Evolutionary conservation across 1,140 invertebrate genomes (phyloP).

Genomic region (Lepidurus apus): DNA sequence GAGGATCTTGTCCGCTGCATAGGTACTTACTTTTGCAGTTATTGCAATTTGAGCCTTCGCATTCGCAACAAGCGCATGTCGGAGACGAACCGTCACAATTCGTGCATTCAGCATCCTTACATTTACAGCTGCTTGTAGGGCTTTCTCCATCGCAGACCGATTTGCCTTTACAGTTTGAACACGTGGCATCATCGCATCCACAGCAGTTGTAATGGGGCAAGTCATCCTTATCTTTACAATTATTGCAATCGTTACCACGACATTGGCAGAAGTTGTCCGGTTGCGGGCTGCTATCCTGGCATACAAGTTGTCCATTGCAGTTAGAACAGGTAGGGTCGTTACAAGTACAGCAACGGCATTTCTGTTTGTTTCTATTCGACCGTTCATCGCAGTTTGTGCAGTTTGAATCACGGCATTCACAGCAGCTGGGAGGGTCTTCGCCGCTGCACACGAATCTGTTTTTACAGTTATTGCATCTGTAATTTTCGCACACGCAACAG

Average conservation of each 20-base stretch:
- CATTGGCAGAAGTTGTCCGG: neutral
- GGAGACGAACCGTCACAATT: neutral
- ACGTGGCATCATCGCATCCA: neutral
- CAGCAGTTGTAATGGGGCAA: neutral
- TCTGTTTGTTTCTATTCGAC: neutral
- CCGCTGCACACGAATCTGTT: neutral
- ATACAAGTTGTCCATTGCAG: neutral
- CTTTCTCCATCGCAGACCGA: neutral
- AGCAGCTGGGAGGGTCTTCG: neutral
- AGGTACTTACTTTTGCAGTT: neutral
- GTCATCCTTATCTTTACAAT: neutral
- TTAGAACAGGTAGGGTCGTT: neutral
- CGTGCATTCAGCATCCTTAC: neutral
- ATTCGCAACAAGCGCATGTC: neutral
- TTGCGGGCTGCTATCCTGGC: neutral
- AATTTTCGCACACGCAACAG: neutral
- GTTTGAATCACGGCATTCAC: neutral
- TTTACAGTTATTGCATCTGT: neutral
- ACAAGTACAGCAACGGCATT: neutral
- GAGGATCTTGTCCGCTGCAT: neutral
- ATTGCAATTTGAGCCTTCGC: neutral
- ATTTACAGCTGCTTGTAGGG: neutral
- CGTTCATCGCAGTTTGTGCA: neutral
- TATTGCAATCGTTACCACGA: neutral
- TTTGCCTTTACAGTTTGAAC: neutral